Evolutionary conservation across 2,888 invertebrate species (phyloP).

Genomic region (Chorisops tibialis): DNA sequence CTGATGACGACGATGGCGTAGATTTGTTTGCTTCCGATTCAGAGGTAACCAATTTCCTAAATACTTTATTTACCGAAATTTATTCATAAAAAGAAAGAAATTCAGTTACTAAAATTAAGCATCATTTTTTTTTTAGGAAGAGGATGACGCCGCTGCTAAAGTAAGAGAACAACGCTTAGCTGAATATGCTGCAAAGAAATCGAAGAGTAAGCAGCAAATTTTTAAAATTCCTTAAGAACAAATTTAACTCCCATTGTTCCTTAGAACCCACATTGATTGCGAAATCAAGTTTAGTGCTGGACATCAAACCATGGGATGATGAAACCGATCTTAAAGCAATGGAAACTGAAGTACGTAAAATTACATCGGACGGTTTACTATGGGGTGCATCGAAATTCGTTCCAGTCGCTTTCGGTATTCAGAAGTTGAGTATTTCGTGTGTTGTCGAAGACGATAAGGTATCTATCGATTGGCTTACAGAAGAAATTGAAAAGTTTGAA

Average conservation of each 20-base stretch:
- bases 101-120: too few relatives aligned
- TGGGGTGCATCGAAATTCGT: slow-evolving; percentile 94
- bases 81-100: too few relatives aligned
- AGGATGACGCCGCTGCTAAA: slow-evolving; percentile 71
- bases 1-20: slow-evolving; percentile 70
- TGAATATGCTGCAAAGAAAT: slow-evolving; percentile 87
- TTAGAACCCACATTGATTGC: slow-evolving; percentile 82
- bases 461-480: slow-evolving; percentile 81
- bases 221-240: too few relatives aligned
- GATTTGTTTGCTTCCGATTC: slow-evolving; percentile 81
- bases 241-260: neutral
- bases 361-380: slow-evolving; percentile 78
- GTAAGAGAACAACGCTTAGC: slow-evolving; percentile 80
- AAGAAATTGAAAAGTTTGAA: slow-evolving; percentile 79
- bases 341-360: slow-evolving; percentile 75
- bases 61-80: neutral
- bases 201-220: slow-evolving; percentile 63
- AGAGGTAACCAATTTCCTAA: slow-evolving; percentile 52
- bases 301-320: slow-evolving; percentile 89
- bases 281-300: slow-evolving; percentile 90
- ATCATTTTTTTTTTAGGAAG: slow-evolving; percentile 54
- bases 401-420: slow-evolving; percentile 87
- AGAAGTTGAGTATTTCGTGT: slow-evolving; percentile 86
- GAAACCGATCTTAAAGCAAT: slow-evolving; percentile 87
- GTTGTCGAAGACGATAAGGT: slow-evolving; percentile 97